Conservation (phyloP, 1,140 invertebrate genomes). For the Bombus sibiricus region DNA sequence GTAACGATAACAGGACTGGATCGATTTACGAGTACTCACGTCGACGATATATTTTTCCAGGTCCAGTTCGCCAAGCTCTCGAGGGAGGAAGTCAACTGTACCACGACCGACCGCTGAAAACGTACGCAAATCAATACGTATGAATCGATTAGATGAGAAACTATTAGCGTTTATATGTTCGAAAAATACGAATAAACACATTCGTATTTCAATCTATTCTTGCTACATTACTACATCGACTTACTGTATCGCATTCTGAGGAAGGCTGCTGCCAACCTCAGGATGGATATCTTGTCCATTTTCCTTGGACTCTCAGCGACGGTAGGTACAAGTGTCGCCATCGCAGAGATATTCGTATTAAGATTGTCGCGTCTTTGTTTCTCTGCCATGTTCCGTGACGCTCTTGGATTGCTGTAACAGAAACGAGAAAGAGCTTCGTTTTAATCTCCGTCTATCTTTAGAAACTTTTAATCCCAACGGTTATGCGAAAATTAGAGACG, state of each 20-base stretch:
- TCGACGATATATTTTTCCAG: slow-evolving; percentile 76
- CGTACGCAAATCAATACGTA: no score
- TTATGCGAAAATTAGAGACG: no score
- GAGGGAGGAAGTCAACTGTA: slow-evolving; percentile 65
- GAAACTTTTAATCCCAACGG: no score
- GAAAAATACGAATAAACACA: no score
- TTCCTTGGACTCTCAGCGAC: slow-evolving; percentile 90
- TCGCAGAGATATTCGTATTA: slow-evolving; percentile 92
- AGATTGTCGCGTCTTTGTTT: slow-evolving; percentile 95
- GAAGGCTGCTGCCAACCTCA: slow-evolving; percentile 91
- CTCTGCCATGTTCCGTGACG: slow-evolving; percentile 92
- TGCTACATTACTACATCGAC: slow-evolving; percentile 51
- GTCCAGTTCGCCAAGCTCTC: slow-evolving; percentile 70
- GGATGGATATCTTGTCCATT: slow-evolving; percentile 94
- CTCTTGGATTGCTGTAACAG: slow-evolving; percentile 87
- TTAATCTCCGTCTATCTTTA: not conserved
- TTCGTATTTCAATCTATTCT: not conserved
- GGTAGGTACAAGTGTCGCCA: slow-evolving; percentile 92
- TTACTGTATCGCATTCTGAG: slow-evolving; percentile 86
- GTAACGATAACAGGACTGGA: slow-evolving; percentile 1
- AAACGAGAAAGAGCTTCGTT: slow-evolving; percentile 17
- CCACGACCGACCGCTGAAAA: slow-evolving; percentile 72
- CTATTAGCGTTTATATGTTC: not conserved
- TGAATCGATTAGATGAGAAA: not conserved
- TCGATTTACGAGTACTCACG: slow-evolving; percentile 70